These are phyloP conservation scores for Diphyllodes magnificus DNA, from an alignment of 2,113 vertebrate species.

Conservation along the genomic window DNA sequence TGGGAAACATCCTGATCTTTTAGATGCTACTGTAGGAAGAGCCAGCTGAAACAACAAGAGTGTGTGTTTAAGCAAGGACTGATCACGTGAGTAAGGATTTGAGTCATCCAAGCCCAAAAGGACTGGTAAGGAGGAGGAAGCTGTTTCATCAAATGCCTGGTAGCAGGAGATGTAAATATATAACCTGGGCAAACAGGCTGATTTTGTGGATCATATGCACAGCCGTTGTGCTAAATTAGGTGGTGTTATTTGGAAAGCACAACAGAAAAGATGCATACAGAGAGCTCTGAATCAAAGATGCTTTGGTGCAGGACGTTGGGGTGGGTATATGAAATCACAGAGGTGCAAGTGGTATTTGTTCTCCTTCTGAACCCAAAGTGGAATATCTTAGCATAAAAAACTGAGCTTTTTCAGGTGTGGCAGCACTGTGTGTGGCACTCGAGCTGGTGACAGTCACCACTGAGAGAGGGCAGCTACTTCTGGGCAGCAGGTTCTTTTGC, in stretches of 20 bases:
- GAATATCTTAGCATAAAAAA: background rate
- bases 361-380: background rate
- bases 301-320: background rate
- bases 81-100: background rate
- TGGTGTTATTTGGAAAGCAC: background rate
- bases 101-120: background rate
- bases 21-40: background rate
- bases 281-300: constrained; percentile 23
- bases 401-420: background rate
- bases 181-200: background rate
- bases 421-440: background rate
- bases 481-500: background rate
- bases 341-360: constrained; percentile 6
- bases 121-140: background rate
- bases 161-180: constrained; percentile 28
- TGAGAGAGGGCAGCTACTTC: background rate
- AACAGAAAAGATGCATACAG: background rate
- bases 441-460: background rate
- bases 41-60: background rate
- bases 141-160: background rate
- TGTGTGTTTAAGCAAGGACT: background rate
- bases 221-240: constrained; percentile 23
- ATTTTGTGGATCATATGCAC: background rate
- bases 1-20: background rate
- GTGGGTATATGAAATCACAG: constrained; percentile 22